Percentiles rank a stretch among this genome's conserved stretches.
These are phyloP conservation scores for Pontoporia blainvillei DNA, from an alignment of 2,113 vertebrate species.

Conservation along the genomic window DNA sequence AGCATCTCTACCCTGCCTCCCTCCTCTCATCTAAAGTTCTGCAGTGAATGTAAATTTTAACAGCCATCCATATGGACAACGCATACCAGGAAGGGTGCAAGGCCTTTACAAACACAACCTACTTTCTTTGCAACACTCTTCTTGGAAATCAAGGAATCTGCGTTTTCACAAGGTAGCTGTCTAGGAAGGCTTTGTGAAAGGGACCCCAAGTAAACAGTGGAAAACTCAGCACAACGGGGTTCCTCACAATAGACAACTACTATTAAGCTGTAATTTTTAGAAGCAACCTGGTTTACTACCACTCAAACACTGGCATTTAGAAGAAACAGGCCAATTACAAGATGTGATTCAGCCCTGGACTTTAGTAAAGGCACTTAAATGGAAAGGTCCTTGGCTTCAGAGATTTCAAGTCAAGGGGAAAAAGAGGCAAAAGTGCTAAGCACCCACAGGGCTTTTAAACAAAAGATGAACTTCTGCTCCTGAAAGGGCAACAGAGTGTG, in stretches of 20 bases:
- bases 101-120: not conserved
- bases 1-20: not conserved
- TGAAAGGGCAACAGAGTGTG: not conserved
- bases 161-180: conserved; percentile 4
- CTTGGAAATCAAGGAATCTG: conserved; percentile 46
- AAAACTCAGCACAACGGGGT: not conserved
- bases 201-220: not conserved
- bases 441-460: not conserved
- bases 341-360: not conserved
- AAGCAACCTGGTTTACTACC: not conserved
- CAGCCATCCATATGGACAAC: not conserved
- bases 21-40: not conserved
- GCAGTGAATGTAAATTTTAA: not conserved
- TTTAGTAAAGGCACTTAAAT: not conserved
- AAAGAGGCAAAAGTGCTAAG: conserved; percentile 11
- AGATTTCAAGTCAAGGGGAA: not conserved
- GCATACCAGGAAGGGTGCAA: not conserved
- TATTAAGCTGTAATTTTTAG: not conserved
- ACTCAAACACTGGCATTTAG: not conserved
- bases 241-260: not conserved
- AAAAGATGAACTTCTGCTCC: conserved; percentile 12
- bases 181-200: not conserved
- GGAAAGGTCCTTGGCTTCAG: not conserved
- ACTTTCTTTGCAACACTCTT: conserved; percentile 36
- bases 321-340: not conserved